Percentiles rank a stretch among this genome's conserved stretches.
phyloP scores from a whole-genome alignment of 2,888 invertebrate genomes.

The Heteromyza rotundicornis region DNA sequence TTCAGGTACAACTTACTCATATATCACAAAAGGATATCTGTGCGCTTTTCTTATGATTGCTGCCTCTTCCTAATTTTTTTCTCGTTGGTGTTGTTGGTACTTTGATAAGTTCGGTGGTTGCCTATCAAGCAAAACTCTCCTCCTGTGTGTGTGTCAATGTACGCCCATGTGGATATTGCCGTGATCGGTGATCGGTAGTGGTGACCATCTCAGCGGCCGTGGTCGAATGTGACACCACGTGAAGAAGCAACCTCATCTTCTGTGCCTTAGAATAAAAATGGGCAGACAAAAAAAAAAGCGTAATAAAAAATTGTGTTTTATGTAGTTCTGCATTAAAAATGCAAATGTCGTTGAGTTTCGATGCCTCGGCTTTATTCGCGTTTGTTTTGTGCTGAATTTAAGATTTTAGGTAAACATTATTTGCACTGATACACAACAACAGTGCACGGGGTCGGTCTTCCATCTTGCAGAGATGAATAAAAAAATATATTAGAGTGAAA shows the following conservation, averaged over 20 bases:
- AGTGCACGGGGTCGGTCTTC: conserved; percentile 3
- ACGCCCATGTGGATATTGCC: conserved; percentile 34
- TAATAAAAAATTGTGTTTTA: conserved; percentile 42
- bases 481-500: too few relatives aligned
- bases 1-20: conserved; percentile 46
- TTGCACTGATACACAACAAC: conserved; percentile 20
- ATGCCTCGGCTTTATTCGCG: not conserved
- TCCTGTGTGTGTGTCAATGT: conserved; percentile 36
- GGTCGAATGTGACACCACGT: conserved; percentile 55
- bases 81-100: conserved; percentile 22
- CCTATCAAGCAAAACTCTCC: conserved; percentile 4
- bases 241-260: conserved; percentile 12
- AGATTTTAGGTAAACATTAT: conserved; percentile 51
- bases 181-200: conserved; percentile 12
- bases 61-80: conserved; percentile 22
- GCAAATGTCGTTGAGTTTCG: conserved; percentile 53
- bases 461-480: conserved; percentile 17
- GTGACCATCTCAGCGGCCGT: conserved; percentile 11
- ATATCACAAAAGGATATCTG: conserved; percentile 56
- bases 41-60: conserved; percentile 53
- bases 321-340: conserved; percentile 56
- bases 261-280: not conserved
- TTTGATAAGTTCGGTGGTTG: conserved; percentile 14
- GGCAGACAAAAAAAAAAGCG: conserved; percentile 33
- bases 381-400: conserved; percentile 34